Evolutionary conservation across 2,888 invertebrate species (phyloP).

Genomic region (Prosapia bicincta): DNA sequence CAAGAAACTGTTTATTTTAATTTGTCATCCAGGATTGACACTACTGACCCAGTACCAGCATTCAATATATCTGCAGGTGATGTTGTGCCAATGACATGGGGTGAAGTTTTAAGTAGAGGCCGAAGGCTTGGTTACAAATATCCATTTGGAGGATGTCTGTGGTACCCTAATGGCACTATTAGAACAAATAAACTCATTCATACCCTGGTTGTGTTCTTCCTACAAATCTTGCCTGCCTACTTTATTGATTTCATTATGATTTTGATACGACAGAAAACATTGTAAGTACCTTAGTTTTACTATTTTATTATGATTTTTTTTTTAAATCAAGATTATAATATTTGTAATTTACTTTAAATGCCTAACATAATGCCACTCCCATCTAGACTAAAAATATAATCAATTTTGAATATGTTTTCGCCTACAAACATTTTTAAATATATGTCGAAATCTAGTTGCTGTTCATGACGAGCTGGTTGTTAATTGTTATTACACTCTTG

Average conservation of each 20-base stretch:
- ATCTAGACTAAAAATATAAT: no score
- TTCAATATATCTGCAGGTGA: slow-evolving; percentile 76
- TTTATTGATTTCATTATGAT: slow-evolving; percentile 66
- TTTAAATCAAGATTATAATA: neutral
- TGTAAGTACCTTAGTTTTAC: slow-evolving; percentile 62
- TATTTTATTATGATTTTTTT: no score
- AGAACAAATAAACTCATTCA: slow-evolving; percentile 66
- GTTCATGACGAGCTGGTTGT: no score
- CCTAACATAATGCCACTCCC: no score
- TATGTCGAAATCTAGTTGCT: no score
- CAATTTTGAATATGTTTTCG: no score
- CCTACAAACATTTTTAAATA: no score
- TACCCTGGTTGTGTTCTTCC: slow-evolving; percentile 61
- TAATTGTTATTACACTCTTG: no score
- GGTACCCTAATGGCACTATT: slow-evolving; percentile 74
- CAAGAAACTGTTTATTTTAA: no score
- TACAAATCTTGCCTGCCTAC: slow-evolving; percentile 75
- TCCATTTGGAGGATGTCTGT: slow-evolving; percentile 72
- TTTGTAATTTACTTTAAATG: no score
- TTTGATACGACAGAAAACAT: slow-evolving; percentile 68
- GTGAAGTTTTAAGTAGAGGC: slow-evolving; percentile 52
- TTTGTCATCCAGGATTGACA: slow-evolving; percentile 34
- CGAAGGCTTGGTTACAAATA: slow-evolving; percentile 59
- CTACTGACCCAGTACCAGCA: slow-evolving; percentile 26
- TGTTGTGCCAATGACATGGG: slow-evolving; percentile 78